Evolutionary conservation across 2,797 vertebrate genomes (phyloP), one percentile per base, ranked within the genome.

Genomic region (Poecilia gillii): DNA sequence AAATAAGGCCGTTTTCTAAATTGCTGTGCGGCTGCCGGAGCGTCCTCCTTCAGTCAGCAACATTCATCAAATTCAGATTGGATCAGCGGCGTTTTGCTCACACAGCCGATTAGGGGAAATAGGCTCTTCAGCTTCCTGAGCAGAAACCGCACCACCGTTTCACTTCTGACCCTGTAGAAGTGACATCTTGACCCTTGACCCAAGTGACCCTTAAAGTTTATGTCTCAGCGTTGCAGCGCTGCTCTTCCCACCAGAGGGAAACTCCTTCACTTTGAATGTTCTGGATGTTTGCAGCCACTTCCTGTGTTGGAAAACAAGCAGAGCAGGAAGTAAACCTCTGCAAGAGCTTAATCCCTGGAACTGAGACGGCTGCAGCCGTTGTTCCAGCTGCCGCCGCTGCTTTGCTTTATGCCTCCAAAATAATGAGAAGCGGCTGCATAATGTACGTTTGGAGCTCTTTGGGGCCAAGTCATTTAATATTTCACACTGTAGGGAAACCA

Each of bases 31-130:
- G 89, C 86, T 84, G 90, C 84, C 83, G 75, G 84, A 82, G 84
- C 82, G 81, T 87, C 87, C 81, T 80, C 70, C 75, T 89, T 87
- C 76, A 84, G 88, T 91, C 93, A 91, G 93, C 85, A 84, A 77
- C 90, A 91, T 92, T 93, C 90, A 88, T 93, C 90, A 91, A 82
- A 89, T 87, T 92, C 88, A 88, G 87, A 92, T 92, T 88, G 90
- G 90, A 91, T 93, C 94, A 90, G 88, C 20, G 20, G 77, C 76
- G 88, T 85, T 89, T 83, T 79, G 83, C 90, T 86, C 91, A 88
- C 85, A 81, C 80, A 71, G 89, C 70, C 79, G 83, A 93, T 90
- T 87, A 84, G 84, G 79, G 83, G 74, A 87, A 92, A 85, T 84
- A 77, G 79, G 83, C 84, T 13, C 74, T 81, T 87, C 82, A 77